Conservation (phyloP, 2,888 invertebrate genomes). For the Spicauda simplicius region DNA sequence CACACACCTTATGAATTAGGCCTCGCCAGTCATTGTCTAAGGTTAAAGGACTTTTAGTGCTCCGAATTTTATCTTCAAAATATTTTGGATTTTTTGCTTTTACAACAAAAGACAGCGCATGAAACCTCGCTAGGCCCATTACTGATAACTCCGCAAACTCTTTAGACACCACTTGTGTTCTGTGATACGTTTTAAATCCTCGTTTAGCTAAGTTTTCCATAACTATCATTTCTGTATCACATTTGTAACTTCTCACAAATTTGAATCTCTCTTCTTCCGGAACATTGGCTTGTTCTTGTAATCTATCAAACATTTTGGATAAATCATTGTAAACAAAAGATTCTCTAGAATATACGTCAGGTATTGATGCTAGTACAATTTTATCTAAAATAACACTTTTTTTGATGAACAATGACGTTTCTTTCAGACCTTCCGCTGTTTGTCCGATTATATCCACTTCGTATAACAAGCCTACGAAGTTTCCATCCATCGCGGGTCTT, state of each 20-base stretch:
- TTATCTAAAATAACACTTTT: slow-evolving; percentile 44
- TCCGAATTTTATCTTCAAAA: slow-evolving; percentile 49
- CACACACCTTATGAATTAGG: slow-evolving; percentile 39
- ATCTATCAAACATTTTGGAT: slow-evolving; percentile 41
- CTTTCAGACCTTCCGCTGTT: slow-evolving; percentile 51
- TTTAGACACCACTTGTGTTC: slow-evolving; percentile 45
- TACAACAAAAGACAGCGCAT: slow-evolving; percentile 51
- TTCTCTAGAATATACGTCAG: slow-evolving; percentile 51
- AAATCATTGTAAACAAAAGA: slow-evolving; percentile 53
- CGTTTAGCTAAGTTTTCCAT: slow-evolving; percentile 46
- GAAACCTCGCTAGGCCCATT: slow-evolving; percentile 51
- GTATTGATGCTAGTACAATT: slow-evolving; percentile 45
- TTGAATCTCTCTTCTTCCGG: slow-evolving; percentile 38
- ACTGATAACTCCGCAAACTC: slow-evolving; percentile 50
- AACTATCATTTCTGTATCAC: slow-evolving; percentile 37
- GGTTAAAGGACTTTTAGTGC: slow-evolving; percentile 13
- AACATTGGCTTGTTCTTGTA: slow-evolving; percentile 45
- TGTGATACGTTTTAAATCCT: slow-evolving; percentile 48
- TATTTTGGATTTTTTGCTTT: slow-evolving; percentile 45
- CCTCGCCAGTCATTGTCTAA: slow-evolving; percentile 41
- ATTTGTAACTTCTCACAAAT: slow-evolving; percentile 38
- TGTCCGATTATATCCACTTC: slow-evolving; percentile 57
- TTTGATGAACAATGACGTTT: slow-evolving; percentile 59
- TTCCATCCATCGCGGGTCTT: slow-evolving; percentile 51
- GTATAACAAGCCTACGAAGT: slow-evolving; percentile 54